phyloP scores from a whole-genome alignment of 1,140 invertebrate species.

The Drosophila leontia region DNA sequence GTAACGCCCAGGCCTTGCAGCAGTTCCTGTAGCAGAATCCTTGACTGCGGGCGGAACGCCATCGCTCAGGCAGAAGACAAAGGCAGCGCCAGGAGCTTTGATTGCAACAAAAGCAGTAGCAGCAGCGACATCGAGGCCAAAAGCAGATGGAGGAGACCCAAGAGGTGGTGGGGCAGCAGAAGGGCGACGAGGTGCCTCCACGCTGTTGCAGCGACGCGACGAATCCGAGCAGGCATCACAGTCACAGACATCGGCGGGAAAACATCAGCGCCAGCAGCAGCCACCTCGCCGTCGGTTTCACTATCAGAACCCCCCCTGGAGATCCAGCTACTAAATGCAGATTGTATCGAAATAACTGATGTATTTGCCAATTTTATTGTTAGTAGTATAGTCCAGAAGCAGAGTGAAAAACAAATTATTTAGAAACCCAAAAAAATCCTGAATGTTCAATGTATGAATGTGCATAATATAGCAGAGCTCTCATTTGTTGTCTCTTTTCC shows the following conservation, averaged over 20 bases:
- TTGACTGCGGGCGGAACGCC: background rate
- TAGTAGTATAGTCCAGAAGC: background rate
- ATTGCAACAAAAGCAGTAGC: background rate
- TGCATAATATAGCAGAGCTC: no score
- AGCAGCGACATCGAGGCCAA: background rate
- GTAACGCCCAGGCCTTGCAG: background rate
- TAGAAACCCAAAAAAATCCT: background rate
- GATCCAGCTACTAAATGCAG: conserved; percentile 37
- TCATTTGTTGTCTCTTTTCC: no score
- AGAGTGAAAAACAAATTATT: background rate
- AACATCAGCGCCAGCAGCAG: background rate
- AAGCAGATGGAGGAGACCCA: background rate
- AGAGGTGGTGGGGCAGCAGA: background rate
- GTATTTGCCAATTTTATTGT: background rate
- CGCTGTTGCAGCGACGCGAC: conserved; percentile 24
- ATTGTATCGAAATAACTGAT: background rate
- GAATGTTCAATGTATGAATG: background rate
- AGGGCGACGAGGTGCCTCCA: background rate
- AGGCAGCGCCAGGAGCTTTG: background rate
- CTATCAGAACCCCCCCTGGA: conserved; percentile 29
- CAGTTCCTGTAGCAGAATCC: conserved; percentile 1
- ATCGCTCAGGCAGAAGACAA: background rate
- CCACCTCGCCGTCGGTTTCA: conserved; percentile 38
- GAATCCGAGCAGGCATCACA: conserved; percentile 9
- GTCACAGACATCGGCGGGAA: conserved; percentile 5